These are phyloP conservation scores for Eupithecia subumbrata DNA, from an alignment of 2,888 invertebrate genomes.

Conservation along the genomic window DNA sequence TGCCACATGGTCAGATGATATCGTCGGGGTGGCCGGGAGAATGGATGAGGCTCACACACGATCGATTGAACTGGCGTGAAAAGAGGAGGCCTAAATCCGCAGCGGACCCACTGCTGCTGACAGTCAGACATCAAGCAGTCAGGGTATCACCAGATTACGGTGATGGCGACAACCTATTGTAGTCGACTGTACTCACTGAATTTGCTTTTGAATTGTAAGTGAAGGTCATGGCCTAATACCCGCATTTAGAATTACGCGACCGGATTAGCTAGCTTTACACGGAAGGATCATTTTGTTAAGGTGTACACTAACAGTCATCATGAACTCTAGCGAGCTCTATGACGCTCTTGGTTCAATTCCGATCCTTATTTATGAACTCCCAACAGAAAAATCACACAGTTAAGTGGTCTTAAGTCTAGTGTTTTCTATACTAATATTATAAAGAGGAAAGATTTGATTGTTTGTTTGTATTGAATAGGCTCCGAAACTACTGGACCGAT, in stretches of 20 bases:
- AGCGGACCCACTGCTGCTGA: too few species aligned
- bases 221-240: neutral
- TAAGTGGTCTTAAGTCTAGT: too few species aligned
- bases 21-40: neutral
- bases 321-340: too few species aligned
- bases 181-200: neutral
- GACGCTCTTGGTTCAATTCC: too few species aligned
- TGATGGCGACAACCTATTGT: neutral
- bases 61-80: neutral
- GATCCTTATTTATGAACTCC: too few species aligned
- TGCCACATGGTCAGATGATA: neutral
- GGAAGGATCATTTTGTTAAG: neutral
- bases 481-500: too few species aligned
- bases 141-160: neutral
- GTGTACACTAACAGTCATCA: neutral
- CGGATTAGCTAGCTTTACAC: neutral
- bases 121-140: too few species aligned
- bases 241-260: neutral
- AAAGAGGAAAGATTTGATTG: too few species aligned
- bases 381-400: too few species aligned
- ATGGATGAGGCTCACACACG: neutral
- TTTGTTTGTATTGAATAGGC: too few species aligned
- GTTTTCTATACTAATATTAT: too few species aligned
- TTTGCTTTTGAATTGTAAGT: neutral
- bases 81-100: neutral